A percentile compares a stretch with the other conserved stretches of the same genome.
phyloP scores from a whole-genome alignment of 2,888 invertebrate species.

The Drosophila niveifrons region DNA sequence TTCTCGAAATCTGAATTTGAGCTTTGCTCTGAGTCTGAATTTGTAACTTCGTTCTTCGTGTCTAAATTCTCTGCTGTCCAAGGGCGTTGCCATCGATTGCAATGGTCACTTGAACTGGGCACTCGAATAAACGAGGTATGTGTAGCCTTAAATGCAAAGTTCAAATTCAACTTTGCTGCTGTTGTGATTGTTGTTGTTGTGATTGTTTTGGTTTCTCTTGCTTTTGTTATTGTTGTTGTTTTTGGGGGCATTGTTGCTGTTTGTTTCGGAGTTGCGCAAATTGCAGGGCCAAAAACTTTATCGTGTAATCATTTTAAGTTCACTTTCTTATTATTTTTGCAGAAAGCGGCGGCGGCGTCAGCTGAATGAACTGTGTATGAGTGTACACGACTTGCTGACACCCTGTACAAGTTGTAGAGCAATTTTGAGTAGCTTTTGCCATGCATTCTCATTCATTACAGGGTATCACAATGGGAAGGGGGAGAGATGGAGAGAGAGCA shows the following conservation, averaged over 20 bases:
- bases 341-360: slow-evolving; percentile 23
- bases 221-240: slow-evolving; percentile 6
- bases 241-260: slow-evolving; percentile 17
- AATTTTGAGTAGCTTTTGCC: not conserved
- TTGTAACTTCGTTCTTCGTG: no score
- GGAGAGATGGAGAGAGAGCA: not conserved
- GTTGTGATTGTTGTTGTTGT: slow-evolving; percentile 9
- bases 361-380: slow-evolving; percentile 1
- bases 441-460: not conserved
- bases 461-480: slow-evolving; percentile 3
- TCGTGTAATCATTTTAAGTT: slow-evolving; percentile 79
- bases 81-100: slow-evolving; percentile 37
- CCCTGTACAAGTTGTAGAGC: slow-evolving; percentile 4
- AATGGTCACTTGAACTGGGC: slow-evolving; percentile 41
- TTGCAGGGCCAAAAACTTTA: slow-evolving; percentile 75
- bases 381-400: not conserved
- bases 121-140: slow-evolving; percentile 33
- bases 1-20: no score
- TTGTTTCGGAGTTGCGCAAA: slow-evolving; percentile 61
- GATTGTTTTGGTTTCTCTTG: not conserved
- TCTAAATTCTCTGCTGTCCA: no score
- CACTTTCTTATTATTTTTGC: slow-evolving; percentile 77
- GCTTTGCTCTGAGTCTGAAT: no score
- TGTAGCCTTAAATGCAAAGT: slow-evolving; percentile 48
- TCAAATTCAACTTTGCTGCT: slow-evolving; percentile 27